Percentiles rank a stretch among this genome's conserved stretches.
Evolutionary conservation across 2,113 vertebrate genomes (phyloP).

Genomic region (Hippocampus comes): DNA sequence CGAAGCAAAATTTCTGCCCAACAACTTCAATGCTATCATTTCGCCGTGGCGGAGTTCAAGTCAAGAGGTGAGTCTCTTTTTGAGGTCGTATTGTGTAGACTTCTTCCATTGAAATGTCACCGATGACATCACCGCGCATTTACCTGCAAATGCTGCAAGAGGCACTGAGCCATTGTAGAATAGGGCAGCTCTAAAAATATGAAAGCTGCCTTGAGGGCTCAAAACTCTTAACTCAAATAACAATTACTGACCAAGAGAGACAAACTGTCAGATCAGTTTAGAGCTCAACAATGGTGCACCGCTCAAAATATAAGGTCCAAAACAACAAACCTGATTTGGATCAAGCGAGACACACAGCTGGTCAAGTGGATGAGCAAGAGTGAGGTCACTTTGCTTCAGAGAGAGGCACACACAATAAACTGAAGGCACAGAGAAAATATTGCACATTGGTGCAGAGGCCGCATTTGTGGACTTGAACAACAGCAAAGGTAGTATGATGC

Average conservation of each 20-base stretch:
- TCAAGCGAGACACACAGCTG: slow-evolving; percentile 50
- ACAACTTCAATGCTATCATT: not conserved
- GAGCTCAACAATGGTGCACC: slow-evolving; percentile 17
- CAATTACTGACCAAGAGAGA: slow-evolving; percentile 61
- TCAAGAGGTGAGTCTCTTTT: slow-evolving; percentile 35
- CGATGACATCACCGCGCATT: slow-evolving; percentile 41
- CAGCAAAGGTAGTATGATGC: not conserved
- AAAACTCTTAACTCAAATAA: slow-evolving; percentile 52
- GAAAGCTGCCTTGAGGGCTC: slow-evolving; percentile 44
- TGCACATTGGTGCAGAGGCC: not conserved
- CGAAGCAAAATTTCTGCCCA: not conserved
- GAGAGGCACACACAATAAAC: slow-evolving; percentile 13
- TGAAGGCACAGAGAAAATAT: slow-evolving; percentile 1
- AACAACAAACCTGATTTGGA: slow-evolving; percentile 47
- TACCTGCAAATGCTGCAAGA: slow-evolving; percentile 46
- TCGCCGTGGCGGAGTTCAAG: slow-evolving; percentile 7
- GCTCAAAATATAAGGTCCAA: slow-evolving; percentile 24
- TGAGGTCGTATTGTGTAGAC: not conserved
- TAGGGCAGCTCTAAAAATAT: slow-evolving; percentile 44
- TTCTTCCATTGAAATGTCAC: slow-evolving; percentile 46
- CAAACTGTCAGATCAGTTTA: slow-evolving; percentile 60
- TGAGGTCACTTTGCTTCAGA: slow-evolving; percentile 37
- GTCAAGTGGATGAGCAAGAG: slow-evolving; percentile 26
- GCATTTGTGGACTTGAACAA: not conserved
- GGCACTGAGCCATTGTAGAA: slow-evolving; percentile 37